Evolutionary conservation across 2,888 invertebrate genomes (phyloP).

Genomic region (Mamestra brassicae): DNA sequence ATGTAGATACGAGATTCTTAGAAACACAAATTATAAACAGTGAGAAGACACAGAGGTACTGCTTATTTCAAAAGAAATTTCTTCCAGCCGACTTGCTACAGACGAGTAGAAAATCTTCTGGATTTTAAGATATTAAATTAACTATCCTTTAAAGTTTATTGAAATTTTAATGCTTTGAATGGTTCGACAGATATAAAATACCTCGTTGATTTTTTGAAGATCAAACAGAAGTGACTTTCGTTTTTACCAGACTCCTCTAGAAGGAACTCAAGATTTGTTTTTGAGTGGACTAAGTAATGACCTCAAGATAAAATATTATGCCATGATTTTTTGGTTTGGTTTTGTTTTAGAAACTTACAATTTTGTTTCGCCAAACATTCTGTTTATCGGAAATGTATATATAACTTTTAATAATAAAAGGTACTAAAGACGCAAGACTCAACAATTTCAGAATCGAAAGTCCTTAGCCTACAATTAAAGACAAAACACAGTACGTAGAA

Average conservation of each 20-base stretch:
- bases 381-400: background rate
- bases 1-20: background rate
- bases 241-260: background rate
- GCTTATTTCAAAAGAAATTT: too few species aligned
- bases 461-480: slow-evolving; percentile 8
- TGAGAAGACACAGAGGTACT: too few species aligned
- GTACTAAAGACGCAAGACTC: background rate
- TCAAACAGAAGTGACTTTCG: background rate
- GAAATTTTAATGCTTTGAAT: background rate
- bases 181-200: background rate
- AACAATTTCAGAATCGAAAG: background rate
- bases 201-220: background rate
- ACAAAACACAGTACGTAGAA: slow-evolving; percentile 47
- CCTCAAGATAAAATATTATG: background rate
- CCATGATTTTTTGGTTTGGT: background rate
- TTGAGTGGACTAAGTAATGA: background rate
- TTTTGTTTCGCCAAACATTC: background rate
- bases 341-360: too few species aligned
- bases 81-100: too few species aligned
- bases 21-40: too few species aligned
- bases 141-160: background rate
- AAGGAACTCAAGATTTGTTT: background rate
- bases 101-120: background rate
- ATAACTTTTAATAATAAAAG: background rate
- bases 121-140: background rate